Evolutionary conservation across 2,888 invertebrate species (phyloP), one percentile per base, ranked within the genome.

Genomic region (Sinhomidia bicolor): DNA sequence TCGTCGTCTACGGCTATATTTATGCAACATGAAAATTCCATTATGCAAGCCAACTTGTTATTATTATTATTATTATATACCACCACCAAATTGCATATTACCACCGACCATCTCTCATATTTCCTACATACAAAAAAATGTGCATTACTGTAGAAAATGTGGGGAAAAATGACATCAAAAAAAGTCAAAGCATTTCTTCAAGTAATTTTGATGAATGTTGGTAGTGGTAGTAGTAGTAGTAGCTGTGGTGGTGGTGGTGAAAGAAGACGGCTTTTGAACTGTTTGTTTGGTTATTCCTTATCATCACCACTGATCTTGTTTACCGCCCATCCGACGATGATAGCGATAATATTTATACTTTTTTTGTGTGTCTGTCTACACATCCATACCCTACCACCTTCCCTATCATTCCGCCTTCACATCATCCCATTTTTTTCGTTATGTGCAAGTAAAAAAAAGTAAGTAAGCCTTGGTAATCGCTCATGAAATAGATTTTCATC

Each of bases 151-250:
- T 54, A 54, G 54, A 54, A n/a, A 17, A 54, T n/a, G 54, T 14
- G 54, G 14, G 6, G 17, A 6, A 17, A 60, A 60, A 32, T 36
- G 65, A 65, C 36, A 65, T n/a, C 2, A 17, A 57, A 57, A 36
- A 23, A n/a, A 36, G n/a, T n/a, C 9, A 36, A 9, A 65, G 5
- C 65, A n/a, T 36, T 65, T 36, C 65, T 36, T 65, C 17, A 14
- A 65, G 65, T 65, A 71, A 71, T 23, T 71, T 41, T 71, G 71
- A 71, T 71, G 44, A 71, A 71, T 44, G 71, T 20, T n/a, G 17
- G 54, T 12, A 20, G 6, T 54, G 54, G 54, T n/a, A n/a, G n/a
- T n/a, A n/a, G n/a, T n/a, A n/a, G n/a, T 54, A 17, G 17, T 12
- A 20, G 54, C 47, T 54, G n/a, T n/a, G n/a, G n/a, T n/a, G n/a